Base-by-base conservation (phyloP, 2,797 vertebrate genomes). In the Cyprinella venusta region DNA sequence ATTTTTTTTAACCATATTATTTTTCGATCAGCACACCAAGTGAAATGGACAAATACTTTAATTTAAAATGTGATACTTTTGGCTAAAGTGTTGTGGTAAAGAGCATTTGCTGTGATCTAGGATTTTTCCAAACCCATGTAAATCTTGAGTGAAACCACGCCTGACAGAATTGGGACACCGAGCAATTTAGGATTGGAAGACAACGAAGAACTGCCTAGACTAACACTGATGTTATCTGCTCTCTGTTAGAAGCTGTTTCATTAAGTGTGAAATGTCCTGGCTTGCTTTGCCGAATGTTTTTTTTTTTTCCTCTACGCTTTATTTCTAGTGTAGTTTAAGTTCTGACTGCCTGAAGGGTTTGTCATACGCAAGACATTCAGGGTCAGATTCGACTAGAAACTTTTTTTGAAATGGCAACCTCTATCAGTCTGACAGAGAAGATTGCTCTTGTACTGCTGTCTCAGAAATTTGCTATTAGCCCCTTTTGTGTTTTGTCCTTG, bases 81-180 rank as follows among this genome's bases (percentile, higher is more conserved):
- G 69, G 15, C n/a, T 68, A 24, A 33, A 83, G 56, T 80, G 64
- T 70, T 61, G 50, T 45, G 45, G 56, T 56, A 30, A 68, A 72
- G 36, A 30, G 68, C 42, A 72, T 87, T 78, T 74, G 52, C 80
- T 21, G 54, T 70, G 63, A 68, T 83, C 33, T 50, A 78, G 76
- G 42, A 81, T 64, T 83, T 83, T 72, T 78, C 42, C 50, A 54
- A 79, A 68, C 33, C 18, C 4, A 16, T 77, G 65, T 38, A 82
- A 84, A 77, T 81, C 42, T 64, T 82, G 82, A 80, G 72, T 80
- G 76, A 80, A 88, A 64, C 48, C 72, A 36, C 61, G 42, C 15
- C 64, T 89, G 86, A 84, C 87, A 88, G 89, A 89, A 88, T 70
- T 87, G 82, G 88, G 84, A 76, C 86, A 71, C 59, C 15, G 59